phyloP scores from a whole-genome alignment of 2,797 vertebrate species.

The Sphaeramia orbicularis region DNA sequence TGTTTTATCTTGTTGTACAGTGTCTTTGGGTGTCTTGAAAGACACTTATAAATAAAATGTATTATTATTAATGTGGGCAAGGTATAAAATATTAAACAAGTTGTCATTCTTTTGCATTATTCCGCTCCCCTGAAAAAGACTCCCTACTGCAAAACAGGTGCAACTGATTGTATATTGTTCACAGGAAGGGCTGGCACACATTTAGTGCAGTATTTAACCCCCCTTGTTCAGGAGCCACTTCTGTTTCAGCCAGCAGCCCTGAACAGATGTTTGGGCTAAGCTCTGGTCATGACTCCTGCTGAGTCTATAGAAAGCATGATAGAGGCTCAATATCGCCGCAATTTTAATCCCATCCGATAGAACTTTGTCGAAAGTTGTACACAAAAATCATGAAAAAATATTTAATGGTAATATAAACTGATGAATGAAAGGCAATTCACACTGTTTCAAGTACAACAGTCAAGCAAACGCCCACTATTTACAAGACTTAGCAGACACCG shows the following conservation, averaged over 20 bases:
- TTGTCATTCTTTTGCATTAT: too few relatives aligned
- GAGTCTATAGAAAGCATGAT: constrained; percentile 39
- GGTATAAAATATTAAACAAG: too few relatives aligned
- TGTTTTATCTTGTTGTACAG: too few relatives aligned
- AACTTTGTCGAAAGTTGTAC: constrained; percentile 8
- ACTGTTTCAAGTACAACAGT: constrained; percentile 6
- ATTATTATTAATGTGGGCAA: too few relatives aligned
- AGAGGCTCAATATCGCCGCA: constrained; percentile 35
- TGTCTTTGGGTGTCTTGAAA: too few relatives aligned
- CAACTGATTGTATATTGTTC: background rate
- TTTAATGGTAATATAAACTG: too few relatives aligned
- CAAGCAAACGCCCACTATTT: background rate
- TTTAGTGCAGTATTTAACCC: constrained; percentile 56
- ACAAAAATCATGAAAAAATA: background rate
- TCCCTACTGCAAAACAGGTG: constrained; percentile 5
- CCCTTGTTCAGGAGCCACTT: constrained; percentile 43
- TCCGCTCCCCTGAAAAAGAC: too few relatives aligned
- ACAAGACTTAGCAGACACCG: constrained; percentile 6
- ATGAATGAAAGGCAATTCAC: background rate
- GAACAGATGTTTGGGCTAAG: constrained; percentile 65
- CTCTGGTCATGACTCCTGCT: constrained; percentile 41
- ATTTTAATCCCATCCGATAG: constrained; percentile 36
- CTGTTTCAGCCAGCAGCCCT: constrained; percentile 38
- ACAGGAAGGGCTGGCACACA: constrained; percentile 23
- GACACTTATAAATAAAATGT: too few relatives aligned